Percentiles rank a stretch among this genome's conserved stretches.
Conservation (phyloP, 2,888 invertebrate genomes). For the Dicycla oo region DNA sequence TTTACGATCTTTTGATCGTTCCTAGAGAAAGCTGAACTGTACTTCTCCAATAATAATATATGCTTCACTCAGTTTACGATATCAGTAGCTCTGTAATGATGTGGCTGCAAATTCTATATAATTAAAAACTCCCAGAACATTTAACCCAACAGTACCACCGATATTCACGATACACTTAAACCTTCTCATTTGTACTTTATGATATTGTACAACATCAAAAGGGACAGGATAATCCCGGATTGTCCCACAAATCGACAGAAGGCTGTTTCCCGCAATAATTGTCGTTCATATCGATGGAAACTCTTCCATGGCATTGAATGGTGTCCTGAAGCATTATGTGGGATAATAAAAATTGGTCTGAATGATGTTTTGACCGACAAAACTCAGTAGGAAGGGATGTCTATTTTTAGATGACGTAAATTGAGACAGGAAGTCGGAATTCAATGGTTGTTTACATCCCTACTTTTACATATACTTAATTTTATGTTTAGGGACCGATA, state of each 20-base stretch:
- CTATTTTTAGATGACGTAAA: slow-evolving; percentile 18
- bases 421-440: neutral
- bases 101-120: neutral
- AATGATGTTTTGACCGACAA: slow-evolving; percentile 52
- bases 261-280: slow-evolving; percentile 64
- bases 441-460: neutral
- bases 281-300: slow-evolving; percentile 59
- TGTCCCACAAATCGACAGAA: slow-evolving; percentile 60
- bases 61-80: neutral
- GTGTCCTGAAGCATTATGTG: slow-evolving; percentile 54
- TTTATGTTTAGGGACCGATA: too few relatives aligned
- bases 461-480: neutral
- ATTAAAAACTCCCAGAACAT: neutral
- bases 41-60: neutral
- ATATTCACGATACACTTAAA: slow-evolving; percentile 18
- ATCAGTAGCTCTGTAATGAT: neutral
- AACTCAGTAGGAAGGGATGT: neutral
- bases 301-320: slow-evolving; percentile 42
- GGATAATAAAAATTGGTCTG: slow-evolving; percentile 58
- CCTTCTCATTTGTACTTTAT: slow-evolving; percentile 53
- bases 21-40: neutral
- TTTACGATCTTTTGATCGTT: slow-evolving; percentile 33
- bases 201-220: slow-evolving; percentile 61
- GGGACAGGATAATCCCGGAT: slow-evolving; percentile 62
- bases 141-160: neutral